Base-by-base conservation (phyloP, 2,888 invertebrate species). In the Antheraea assamensis region DNA sequence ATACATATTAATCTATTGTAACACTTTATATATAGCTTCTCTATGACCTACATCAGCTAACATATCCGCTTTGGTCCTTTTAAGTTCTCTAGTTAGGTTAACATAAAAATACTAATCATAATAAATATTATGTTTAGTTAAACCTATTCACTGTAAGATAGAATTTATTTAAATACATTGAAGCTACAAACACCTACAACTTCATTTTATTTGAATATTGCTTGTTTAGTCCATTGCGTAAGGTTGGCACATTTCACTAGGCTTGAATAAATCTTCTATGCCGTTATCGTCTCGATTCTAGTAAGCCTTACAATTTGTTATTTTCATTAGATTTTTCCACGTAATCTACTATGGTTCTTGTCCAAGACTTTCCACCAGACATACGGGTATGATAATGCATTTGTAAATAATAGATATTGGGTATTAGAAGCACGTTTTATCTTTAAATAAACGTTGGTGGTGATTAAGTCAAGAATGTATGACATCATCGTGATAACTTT, bases 401-500 rank as follows among this genome's bases (percentile, higher is more conserved):
- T 31, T 66, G 31, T 66, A 31, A 66, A 66, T 66, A 66, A 17
- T n/a, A n/a, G n/a, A n/a, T 31, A 19, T 31, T 66, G 1, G 3
- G 31, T 31, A 66, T 66, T 30, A 31, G 66, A 66, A 31, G 24
- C 66, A 66, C 66, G 66, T 66, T 30, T 58, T 66, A 31, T 66
- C 64, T 30, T 30, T 31, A 66, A 66, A 66, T 66, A 66, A 66
- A 66, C 21, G 31, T 19, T 66, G 21, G 30, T 19, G 19, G 66
- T 35, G 66, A 66, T 66, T 66, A 31, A 31, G 66, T 66, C 31
- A 66, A 66, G 66, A 66, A 31, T 66, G 66, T 66, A 19, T 66
- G 66, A 31, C 66, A 31, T 66, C 66, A 66, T 15, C 24, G 58
- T 24, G n/a, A 58, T 8, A 24, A 24, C n/a, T 2, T 58, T 58